Conservation (phyloP, 2,888 invertebrate species). For the Cantharis rufa region DNA sequence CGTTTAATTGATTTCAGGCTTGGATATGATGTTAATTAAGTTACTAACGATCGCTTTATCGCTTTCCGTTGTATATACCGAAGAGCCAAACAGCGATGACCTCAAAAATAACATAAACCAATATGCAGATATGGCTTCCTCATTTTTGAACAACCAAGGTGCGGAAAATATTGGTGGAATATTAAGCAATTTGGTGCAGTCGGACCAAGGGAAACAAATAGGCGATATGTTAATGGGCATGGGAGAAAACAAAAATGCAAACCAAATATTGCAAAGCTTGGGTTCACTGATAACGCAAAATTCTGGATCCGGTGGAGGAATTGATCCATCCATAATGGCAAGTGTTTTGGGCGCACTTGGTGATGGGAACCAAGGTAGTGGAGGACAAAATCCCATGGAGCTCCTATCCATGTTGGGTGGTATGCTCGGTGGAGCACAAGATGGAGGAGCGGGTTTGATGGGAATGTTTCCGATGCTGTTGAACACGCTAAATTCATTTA, state of each 20-base stretch:
- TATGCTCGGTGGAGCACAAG: conserved; percentile 17
- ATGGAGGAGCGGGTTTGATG: conserved; percentile 41
- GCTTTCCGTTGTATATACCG: neutral
- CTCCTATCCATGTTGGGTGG: conserved; percentile 23
- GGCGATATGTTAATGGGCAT: conserved; percentile 46
- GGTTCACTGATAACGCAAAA: conserved; percentile 20
- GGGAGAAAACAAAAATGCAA: conserved; percentile 52
- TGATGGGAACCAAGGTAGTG: conserved; percentile 21
- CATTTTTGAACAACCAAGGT: conserved; percentile 62
- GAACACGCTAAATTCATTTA: conserved; percentile 66
- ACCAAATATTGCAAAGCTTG: conserved; percentile 58
- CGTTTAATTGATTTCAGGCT: neutral
- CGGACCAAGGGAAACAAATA: conserved; percentile 65
- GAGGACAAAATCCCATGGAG: conserved; percentile 28
- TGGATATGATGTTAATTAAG: conserved; percentile 12
- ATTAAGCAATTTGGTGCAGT: conserved; percentile 70
- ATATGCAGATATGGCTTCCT: conserved; percentile 69
- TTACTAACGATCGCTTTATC: conserved; percentile 13
- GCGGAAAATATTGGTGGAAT: conserved; percentile 65
- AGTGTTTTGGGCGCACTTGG: conserved; percentile 57
- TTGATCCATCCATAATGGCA: conserved; percentile 63
- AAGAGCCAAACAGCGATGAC: conserved; percentile 10
- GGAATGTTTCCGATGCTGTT: conserved; percentile 70
- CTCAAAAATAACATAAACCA: conserved; percentile 52
- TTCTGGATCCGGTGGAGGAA: conserved; percentile 51